Percentiles rank a stretch among this genome's conserved stretches.
Conservation (phyloP, 2,113 vertebrate species). For the Tylochromis polylepis region DNA sequence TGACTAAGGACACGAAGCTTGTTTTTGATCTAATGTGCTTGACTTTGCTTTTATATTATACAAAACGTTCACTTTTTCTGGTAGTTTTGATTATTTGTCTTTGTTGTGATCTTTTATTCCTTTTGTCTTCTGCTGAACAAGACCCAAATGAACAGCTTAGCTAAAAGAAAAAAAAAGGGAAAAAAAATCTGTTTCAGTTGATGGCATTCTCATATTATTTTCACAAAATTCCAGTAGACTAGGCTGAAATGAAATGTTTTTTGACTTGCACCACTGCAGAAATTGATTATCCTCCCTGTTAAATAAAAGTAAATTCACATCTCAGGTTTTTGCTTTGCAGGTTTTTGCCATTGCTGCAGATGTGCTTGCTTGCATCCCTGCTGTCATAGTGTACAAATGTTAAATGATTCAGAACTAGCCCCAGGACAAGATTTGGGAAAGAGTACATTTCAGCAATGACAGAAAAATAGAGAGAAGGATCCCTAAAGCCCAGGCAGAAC, state of each 20-base stretch:
- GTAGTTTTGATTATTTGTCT: neutral
- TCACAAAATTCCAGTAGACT: neutral
- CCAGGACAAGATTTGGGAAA: conserved; percentile 6
- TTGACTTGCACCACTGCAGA: neutral
- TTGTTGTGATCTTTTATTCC: neutral
- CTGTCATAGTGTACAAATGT: neutral
- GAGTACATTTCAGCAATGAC: neutral
- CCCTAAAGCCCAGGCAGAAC: neutral
- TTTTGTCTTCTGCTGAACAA: neutral
- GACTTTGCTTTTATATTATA: neutral
- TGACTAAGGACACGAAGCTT: neutral
- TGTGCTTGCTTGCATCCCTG: neutral
- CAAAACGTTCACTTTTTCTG: neutral
- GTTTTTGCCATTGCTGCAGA: neutral
- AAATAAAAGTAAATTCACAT: neutral
- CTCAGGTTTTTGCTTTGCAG: neutral
- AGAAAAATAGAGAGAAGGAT: neutral
- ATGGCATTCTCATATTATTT: neutral
- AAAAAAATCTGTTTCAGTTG: neutral
- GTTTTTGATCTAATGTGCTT: neutral
- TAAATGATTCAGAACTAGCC: conserved; percentile 11
- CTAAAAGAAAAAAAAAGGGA: neutral
- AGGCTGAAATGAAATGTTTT: neutral
- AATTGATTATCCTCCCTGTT: neutral
- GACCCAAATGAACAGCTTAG: neutral